These are phyloP conservation scores for Conops quadrifasciatus DNA, from an alignment of 2,888 invertebrate genomes.

Conservation along the genomic window DNA sequence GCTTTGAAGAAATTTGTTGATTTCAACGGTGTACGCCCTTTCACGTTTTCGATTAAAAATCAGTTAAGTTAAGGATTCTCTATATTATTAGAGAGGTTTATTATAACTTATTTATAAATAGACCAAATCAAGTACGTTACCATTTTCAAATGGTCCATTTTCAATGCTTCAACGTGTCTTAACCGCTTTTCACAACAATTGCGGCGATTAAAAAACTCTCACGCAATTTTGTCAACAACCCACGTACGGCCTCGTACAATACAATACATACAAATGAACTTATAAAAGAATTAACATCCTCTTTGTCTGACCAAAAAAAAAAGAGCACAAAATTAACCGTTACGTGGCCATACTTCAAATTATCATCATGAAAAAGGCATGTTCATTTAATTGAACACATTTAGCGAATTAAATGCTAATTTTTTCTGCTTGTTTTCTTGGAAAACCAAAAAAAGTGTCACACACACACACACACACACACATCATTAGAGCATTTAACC, in stretches of 20 bases:
- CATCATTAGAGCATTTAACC: constrained; percentile 25
- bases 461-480: no score
- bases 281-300: constrained; percentile 7
- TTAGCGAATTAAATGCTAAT: constrained; percentile 30
- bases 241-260: no score
- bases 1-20: no score
- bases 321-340: constrained; percentile 17
- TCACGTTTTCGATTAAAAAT: no score
- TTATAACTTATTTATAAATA: no score
- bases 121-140: no score
- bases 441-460: constrained; percentile 1
- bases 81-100: no score
- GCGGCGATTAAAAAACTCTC: not conserved
- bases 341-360: constrained; percentile 23
- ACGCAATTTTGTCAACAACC: constrained; percentile 21
- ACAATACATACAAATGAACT: constrained; percentile 11
- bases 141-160: no score
- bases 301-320: not conserved
- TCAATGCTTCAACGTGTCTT: no score
- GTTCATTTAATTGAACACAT: constrained; percentile 35
- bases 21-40: no score
- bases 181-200: no score
- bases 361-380: constrained; percentile 12
- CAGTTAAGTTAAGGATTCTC: no score
- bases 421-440: constrained; percentile 1